Evolutionary conservation across 2,113 vertebrate genomes (phyloP), one percentile per base, ranked within the genome.

Genomic region (Epinephelus lanceolatus): DNA sequence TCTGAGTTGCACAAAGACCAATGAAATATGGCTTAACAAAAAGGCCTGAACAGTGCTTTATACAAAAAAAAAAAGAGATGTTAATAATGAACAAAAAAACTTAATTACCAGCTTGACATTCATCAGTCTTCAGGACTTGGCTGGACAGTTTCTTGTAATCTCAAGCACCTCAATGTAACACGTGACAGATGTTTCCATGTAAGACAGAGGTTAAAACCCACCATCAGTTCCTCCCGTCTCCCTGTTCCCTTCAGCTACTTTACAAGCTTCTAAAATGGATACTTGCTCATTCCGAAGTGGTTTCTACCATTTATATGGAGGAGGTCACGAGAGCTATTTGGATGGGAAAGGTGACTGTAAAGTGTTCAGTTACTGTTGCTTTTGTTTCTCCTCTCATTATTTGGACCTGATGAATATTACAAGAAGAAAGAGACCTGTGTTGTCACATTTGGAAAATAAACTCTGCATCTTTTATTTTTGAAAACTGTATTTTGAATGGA

Each of bases 231-330:
- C 57, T 59, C 18, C n/a, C 6, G 5, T 12, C 61, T 75, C 30
- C 25, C 51, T 72, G 65, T 78, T 69, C 69, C 69, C 75, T 37
- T 77, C 52, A 56, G 76, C 71, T 55, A 12, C 63, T 90, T 90
- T 84, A 86, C 76, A 78, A 75, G 81, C 63, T 60, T 49, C 42
- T 69, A 68, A 79, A 90, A 80, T 59, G 56, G 61, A 83, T 78
- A 78, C 76, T 81, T 10, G 47, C 53, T 84, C 77, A 70, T 81
- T 71, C 55, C 67, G 40, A 65, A 65, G 49, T 59, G 56, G 56
- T 63, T 72, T 71, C 65, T 67, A 55, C 45, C 52, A 4, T 72
- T 84, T 80, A 78, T 74, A 55, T 67, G 80, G 23, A 83, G 56
- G 56, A 53, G 57, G 69, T 87, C 57, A 55, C 18, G 21, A 12